A percentile compares a stretch with the other conserved stretches of the same genome.
phyloP scores from a whole-genome alignment of 2,113 vertebrate genomes.

The Takifugu bimaculatus region DNA sequence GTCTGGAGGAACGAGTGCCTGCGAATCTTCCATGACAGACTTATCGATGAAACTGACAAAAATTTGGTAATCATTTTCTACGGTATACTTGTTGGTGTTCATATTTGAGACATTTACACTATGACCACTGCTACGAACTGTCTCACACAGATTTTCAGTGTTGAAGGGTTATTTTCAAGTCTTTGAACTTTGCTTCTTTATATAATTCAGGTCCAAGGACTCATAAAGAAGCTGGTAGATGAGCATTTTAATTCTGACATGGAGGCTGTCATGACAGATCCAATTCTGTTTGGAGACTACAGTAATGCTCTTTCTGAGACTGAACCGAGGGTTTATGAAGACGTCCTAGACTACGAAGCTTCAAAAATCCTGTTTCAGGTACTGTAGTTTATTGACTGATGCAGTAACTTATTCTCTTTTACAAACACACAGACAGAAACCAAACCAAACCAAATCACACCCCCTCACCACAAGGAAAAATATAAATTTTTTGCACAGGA shows the following conservation, averaged over 20 bases:
- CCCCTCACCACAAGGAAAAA: not conserved
- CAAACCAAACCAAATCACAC: too few relatives aligned
- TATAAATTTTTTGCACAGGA: conserved; percentile 72
- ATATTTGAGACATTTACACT: not conserved
- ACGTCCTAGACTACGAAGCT: conserved; percentile 88
- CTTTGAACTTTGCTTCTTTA: not conserved
- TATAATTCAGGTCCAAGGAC: conserved; percentile 81
- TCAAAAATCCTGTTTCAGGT: conserved; percentile 93
- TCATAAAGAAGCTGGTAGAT: conserved; percentile 75
- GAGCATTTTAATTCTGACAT: conserved; percentile 77
- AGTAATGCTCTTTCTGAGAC: conserved; percentile 80
- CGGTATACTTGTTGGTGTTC: not conserved
- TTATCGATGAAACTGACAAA: conserved; percentile 89
- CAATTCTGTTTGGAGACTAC: conserved; percentile 94
- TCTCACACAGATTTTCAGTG: too few relatives aligned
- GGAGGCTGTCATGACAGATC: conserved; percentile 82
- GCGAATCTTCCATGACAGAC: conserved; percentile 91
- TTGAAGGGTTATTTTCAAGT: not conserved
- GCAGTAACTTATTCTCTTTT: not conserved
- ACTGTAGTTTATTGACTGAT: not conserved
- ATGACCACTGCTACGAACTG: not conserved
- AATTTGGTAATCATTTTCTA: conserved; percentile 69
- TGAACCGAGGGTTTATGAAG: conserved; percentile 88
- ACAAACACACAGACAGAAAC: too few relatives aligned
- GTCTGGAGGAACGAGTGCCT: conserved; percentile 97